Percentiles rank a stretch among this genome's conserved stretches.
phyloP scores from a whole-genome alignment of 1,140 invertebrate species.

The Aphidius ervi region DNA sequence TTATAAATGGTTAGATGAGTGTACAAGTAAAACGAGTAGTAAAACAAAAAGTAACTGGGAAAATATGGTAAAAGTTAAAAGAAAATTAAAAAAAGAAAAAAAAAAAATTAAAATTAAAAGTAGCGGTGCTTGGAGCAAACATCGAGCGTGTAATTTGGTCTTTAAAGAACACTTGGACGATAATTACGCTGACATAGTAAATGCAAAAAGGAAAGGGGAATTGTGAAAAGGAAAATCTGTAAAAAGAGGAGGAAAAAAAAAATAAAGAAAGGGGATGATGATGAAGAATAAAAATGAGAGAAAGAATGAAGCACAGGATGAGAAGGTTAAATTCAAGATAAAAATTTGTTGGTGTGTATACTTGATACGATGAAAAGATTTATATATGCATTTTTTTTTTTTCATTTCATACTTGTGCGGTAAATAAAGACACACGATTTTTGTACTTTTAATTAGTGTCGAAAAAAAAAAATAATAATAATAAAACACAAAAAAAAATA shows the following conservation, averaged over 20 bases:
- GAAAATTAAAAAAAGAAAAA: conserved; percentile 15
- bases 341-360: conserved; percentile 12
- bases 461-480: not conserved
- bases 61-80: conserved; percentile 16
- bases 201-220: conserved; percentile 6
- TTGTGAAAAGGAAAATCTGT: conserved; percentile 2
- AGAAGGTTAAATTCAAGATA: conserved; percentile 19
- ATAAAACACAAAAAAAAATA: no score
- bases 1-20: conserved; percentile 25
- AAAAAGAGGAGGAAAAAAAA: not conserved
- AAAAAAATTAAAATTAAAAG: conserved; percentile 36
- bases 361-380: conserved; percentile 26
- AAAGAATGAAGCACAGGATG: not conserved
- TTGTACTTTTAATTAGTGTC: conserved; percentile 17
- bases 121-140: conserved; percentile 42
- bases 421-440: conserved; percentile 13
- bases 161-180: conserved; percentile 53
- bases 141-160: conserved; percentile 53
- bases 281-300: conserved; percentile 9
- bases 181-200: conserved; percentile 38
- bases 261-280: not conserved
- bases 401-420: conserved; percentile 10
- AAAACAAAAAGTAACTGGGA: conserved; percentile 19
- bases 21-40: conserved; percentile 20
- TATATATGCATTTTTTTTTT: conserved; percentile 13